Evolutionary conservation across 2,888 invertebrate genomes (phyloP), one percentile per base, ranked within the genome.

Genomic region (Biston betularia): DNA sequence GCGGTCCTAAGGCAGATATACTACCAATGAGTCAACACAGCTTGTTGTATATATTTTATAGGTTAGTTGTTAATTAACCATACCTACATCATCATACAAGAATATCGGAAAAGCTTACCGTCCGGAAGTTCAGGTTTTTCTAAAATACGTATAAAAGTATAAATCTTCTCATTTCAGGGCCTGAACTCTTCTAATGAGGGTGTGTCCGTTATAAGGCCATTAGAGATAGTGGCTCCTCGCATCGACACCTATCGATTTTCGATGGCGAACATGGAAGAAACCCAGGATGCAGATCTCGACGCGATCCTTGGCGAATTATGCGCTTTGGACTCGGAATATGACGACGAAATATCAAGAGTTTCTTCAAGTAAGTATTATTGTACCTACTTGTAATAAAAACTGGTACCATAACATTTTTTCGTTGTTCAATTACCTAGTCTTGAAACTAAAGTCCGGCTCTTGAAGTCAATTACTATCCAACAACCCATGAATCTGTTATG

Each of bases 231-330:
- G 66, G 96, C 96, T n/a, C 97, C 97, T 53, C 91, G 97, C 74
- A 97, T 98, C 80, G 98, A 98, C 92, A 96, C 97, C 69, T 97
- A 98, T 90, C 95, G 98, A 80, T 98, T 98, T 90, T 98, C 98
- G 60, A 98, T 98, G 98, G 98, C 98, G 58, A 98, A 98, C 89
- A 95, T 98, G 61, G 98, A 98, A 94, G 99, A 99, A 90, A 97
- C 98, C 33, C 98, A 98, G 86, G 99, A 99, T 90, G 97, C 98
- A 58, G 99, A 99, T 92, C 94, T 99, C 87, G 99, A 99, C 89
- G 98, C 98, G 65, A 98, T 99, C 79, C 95, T 99, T 68, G 98
- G 98, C 46, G 99, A 99, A 88, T 95, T 99, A 61, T 98, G 98
- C 89, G 98, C 98, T 59, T 95, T 99, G 76, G 99, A 98, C 89